A percentile compares a stretch with the other conserved stretches of the same genome.
These are phyloP conservation scores for Eristalinus sepulchralis DNA, from an alignment of 2,888 invertebrate species.

Conservation along the genomic window DNA sequence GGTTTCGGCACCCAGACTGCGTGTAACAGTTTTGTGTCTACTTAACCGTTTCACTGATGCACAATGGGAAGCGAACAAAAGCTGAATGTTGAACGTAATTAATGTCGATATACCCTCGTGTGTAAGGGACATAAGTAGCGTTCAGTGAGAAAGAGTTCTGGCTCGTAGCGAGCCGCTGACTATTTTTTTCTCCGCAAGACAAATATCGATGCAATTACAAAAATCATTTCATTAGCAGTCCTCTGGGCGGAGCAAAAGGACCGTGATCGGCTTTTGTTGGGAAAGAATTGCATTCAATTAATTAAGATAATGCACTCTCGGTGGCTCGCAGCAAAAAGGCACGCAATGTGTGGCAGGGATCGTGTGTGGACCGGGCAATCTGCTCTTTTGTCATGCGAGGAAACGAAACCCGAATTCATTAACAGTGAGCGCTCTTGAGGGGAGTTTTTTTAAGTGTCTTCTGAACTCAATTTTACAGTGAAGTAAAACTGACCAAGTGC, in stretches of 20 bases:
- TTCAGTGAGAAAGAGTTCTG: not conserved
- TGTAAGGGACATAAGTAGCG: not conserved
- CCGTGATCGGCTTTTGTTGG: not conserved
- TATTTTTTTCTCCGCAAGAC: not conserved
- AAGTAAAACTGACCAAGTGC: too few species aligned
- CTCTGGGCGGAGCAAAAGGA: not conserved
- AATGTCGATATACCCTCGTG: not conserved
- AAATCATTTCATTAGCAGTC: not conserved
- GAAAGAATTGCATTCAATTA: not conserved
- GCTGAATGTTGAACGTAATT: not conserved
- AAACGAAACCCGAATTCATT: too few species aligned
- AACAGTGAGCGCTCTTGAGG: too few species aligned
- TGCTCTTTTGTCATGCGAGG: too few species aligned
- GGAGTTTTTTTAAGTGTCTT: too few species aligned
- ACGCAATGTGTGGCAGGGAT: not conserved
- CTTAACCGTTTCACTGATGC: not conserved
- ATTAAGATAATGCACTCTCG: not conserved
- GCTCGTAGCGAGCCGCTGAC: not conserved
- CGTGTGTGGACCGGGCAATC: not conserved
- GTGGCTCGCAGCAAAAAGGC: not conserved
- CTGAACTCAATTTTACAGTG: too few species aligned
- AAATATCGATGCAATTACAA: not conserved
- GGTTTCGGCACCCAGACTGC: not conserved
- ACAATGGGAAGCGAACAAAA: not conserved
- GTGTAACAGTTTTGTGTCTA: not conserved